Percentiles rank a stretch among this genome's conserved stretches.
Evolutionary conservation across 2,113 vertebrate genomes (phyloP).

Genomic region (Hypomesus transpacificus): DNA sequence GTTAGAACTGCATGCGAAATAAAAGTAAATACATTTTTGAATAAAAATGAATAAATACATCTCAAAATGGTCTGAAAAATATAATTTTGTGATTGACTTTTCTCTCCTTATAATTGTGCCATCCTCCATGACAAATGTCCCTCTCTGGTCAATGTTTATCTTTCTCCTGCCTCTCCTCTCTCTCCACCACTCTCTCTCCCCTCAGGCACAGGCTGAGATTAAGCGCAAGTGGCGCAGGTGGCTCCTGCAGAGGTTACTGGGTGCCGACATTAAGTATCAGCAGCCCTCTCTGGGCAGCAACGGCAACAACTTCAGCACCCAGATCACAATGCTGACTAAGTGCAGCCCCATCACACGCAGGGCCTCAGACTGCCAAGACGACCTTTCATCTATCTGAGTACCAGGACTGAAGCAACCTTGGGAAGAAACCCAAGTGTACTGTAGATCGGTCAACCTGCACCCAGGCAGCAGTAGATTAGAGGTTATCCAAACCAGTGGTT

Average conservation of each 20-base stretch:
- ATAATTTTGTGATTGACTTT: too few species aligned
- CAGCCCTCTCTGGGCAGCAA: constrained; percentile 87
- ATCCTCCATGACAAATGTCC: background rate
- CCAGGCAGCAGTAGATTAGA: background rate
- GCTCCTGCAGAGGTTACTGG: constrained; percentile 85
- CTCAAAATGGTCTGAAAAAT: too few species aligned
- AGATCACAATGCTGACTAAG: constrained; percentile 91
- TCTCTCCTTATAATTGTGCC: constrained; percentile 35
- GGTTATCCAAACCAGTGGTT: too few species aligned
- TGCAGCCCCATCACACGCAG: constrained; percentile 81
- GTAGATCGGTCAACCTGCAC: too few species aligned
- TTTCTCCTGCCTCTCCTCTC: background rate
- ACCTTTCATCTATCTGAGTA: constrained; percentile 79
- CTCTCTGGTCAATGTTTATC: background rate
- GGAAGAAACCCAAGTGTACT: background rate
- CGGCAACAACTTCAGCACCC: constrained; percentile 90
- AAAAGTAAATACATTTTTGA: too few species aligned
- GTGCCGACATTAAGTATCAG: constrained; percentile 81
- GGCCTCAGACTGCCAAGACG: constrained; percentile 80
- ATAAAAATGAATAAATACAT: too few species aligned
- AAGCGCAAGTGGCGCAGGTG: constrained; percentile 94
- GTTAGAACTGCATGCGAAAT: background rate
- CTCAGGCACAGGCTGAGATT: constrained; percentile 91
- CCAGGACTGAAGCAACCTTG: background rate
- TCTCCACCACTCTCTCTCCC: background rate